Percentiles rank a stretch among this genome's conserved stretches.
Evolutionary conservation across 2,888 invertebrate genomes (phyloP).

Genomic region (Drosophila peninsularis): DNA sequence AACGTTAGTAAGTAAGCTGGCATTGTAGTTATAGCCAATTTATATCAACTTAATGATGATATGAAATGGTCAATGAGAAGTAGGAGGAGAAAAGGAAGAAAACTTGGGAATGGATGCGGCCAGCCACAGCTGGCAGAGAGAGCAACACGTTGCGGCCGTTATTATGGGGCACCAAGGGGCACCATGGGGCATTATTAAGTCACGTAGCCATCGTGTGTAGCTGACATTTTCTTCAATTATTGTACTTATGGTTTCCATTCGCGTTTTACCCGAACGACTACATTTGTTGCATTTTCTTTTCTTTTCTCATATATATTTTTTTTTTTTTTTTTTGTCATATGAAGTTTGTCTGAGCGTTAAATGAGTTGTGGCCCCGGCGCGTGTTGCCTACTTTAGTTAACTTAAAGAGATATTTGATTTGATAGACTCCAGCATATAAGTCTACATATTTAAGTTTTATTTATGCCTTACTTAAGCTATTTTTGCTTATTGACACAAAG

Average conservation of each 20-base stretch:
- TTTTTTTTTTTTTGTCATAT: slow-evolving; percentile 14
- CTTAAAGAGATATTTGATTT: slow-evolving; percentile 32
- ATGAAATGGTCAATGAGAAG: slow-evolving; percentile 58
- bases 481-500: neutral
- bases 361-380: slow-evolving; percentile 65
- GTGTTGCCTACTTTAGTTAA: slow-evolving; percentile 36
- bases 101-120: slow-evolving; percentile 22
- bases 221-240: slow-evolving; percentile 79
- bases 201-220: slow-evolving; percentile 72
- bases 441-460: neutral
- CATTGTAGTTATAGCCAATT: slow-evolving; percentile 13
- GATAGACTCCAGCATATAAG: neutral
- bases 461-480: neutral
- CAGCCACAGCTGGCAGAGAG: slow-evolving; percentile 29
- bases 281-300: slow-evolving; percentile 35
- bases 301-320: neutral
- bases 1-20: slow-evolving; percentile 34
- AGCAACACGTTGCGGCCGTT: slow-evolving; percentile 64
- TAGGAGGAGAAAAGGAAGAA: slow-evolving; percentile 19
- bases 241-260: slow-evolving; percentile 74
- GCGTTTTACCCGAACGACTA: slow-evolving; percentile 55
- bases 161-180: slow-evolving; percentile 45
- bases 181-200: slow-evolving; percentile 72
- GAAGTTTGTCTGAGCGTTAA: slow-evolving; percentile 46
- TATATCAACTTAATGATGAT: slow-evolving; percentile 62